Percentiles rank a stretch among this genome's conserved stretches.
phyloP scores from a whole-genome alignment of 2,797 vertebrate genomes.

The Megaceryle alcyon region DNA sequence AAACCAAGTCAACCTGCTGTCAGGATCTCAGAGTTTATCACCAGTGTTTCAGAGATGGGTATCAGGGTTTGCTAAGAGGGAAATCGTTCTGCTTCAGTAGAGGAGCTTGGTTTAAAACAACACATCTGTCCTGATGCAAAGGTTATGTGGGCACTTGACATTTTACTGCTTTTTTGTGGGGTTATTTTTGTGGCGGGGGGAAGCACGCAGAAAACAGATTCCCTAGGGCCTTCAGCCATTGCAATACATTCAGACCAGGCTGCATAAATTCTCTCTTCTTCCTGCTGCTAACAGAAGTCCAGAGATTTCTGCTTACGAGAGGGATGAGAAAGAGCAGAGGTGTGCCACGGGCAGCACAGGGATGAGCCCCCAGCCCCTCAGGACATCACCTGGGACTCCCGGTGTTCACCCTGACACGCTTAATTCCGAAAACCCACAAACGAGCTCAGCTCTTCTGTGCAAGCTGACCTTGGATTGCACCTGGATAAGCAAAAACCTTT shows the following conservation, averaged over 20 bases:
- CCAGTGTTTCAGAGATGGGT: neutral
- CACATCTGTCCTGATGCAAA: accelerated
- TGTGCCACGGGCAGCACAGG: neutral
- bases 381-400: neutral
- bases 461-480: neutral
- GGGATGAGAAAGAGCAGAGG: neutral
- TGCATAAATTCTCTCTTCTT: neutral
- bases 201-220: neutral
- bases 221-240: neutral
- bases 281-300: neutral
- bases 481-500: neutral
- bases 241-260: accelerated
- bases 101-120: neutral
- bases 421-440: neutral
- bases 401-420: neutral
- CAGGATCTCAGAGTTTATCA: neutral
- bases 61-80: neutral
- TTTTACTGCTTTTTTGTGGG: neutral
- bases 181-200: neutral
- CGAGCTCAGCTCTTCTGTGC: neutral
- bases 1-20: neutral
- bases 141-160: neutral
- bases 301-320: neutral
- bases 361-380: accelerated
- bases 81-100: neutral